Conservation (phyloP, 2,888 invertebrate species). For the Coleophora deauratella region DNA sequence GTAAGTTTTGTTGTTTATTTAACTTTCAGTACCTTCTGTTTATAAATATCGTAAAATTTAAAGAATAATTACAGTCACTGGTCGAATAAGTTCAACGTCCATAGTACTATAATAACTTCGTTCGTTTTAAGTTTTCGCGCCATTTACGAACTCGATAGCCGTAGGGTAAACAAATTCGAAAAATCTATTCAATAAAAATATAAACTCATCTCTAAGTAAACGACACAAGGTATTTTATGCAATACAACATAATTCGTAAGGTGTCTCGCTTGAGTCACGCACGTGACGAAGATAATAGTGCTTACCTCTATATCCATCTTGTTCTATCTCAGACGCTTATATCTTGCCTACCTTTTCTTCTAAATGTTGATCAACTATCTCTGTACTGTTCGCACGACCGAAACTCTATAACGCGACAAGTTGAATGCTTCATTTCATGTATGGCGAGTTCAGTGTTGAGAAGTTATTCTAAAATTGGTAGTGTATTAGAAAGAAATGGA, state of each 20-base stretch:
- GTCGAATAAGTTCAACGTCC: conserved; percentile 22
- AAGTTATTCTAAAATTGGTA: conserved; percentile 34
- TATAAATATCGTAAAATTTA: no score
- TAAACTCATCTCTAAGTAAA: background rate
- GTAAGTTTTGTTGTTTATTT: conserved; percentile 29
- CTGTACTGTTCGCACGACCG: conserved; percentile 32
- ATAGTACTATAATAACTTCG: no score
- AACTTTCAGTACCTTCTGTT: background rate
- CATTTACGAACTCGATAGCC: conserved; percentile 6
- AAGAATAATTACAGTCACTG: conserved; percentile 27
- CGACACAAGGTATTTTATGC: conserved; percentile 17
- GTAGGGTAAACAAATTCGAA: conserved; percentile 10
- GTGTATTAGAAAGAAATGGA: conserved; percentile 45
- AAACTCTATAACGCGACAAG: conserved; percentile 34
- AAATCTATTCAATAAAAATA: background rate
- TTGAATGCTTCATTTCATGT: conserved; percentile 18
- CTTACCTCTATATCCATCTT: conserved; percentile 26
- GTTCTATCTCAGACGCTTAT: conserved; percentile 17
- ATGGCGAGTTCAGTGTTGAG: conserved; percentile 15
- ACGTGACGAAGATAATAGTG: conserved; percentile 35
- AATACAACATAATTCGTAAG: background rate
- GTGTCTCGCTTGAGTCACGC: conserved; percentile 26
- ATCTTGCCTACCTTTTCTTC: conserved; percentile 7
- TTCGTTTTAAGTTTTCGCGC: conserved; percentile 30
- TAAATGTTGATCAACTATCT: conserved; percentile 21